These are phyloP conservation scores for Suillia variegata DNA, from an alignment of 2,888 invertebrate species.

Conservation along the genomic window DNA sequence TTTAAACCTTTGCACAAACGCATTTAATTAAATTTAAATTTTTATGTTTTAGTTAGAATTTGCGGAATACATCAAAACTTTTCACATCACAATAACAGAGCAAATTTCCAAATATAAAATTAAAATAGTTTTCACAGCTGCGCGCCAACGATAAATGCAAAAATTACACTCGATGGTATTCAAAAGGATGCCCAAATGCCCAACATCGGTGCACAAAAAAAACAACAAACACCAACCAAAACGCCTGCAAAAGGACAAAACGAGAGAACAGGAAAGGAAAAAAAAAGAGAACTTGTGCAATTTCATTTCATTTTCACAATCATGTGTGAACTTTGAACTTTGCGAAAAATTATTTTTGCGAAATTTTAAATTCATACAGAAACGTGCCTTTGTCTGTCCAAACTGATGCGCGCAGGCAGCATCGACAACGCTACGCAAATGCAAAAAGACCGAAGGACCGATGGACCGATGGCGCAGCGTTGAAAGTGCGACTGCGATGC, in stretches of 20 bases:
- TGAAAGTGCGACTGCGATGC: not conserved
- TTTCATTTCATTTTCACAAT: conserved; percentile 55
- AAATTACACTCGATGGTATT: not conserved
- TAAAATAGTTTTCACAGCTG: conserved; percentile 44
- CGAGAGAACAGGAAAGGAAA: not conserved
- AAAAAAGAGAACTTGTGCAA: conserved; percentile 32
- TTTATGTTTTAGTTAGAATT: too few relatives aligned
- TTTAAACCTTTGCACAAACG: too few relatives aligned
- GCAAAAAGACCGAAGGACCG: not conserved
- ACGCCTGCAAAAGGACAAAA: not conserved
- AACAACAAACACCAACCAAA: too few relatives aligned
- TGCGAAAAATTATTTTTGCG: conserved; percentile 24
- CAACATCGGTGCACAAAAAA: not conserved
- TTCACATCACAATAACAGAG: too few relatives aligned
- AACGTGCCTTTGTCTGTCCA: conserved; percentile 5
- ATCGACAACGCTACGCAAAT: not conserved
- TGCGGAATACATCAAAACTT: too few relatives aligned
- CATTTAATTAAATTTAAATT: too few relatives aligned
- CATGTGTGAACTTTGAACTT: conserved; percentile 54
- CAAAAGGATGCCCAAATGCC: not conserved
- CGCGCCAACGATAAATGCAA: not conserved
- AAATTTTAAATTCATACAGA: conserved; percentile 34
- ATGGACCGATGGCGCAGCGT: too few relatives aligned
- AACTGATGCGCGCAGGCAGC: not conserved
- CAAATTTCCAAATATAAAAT: conserved; percentile 45